Conservation (phyloP, 2,888 invertebrate genomes). For the Cordilura impudica region DNA sequence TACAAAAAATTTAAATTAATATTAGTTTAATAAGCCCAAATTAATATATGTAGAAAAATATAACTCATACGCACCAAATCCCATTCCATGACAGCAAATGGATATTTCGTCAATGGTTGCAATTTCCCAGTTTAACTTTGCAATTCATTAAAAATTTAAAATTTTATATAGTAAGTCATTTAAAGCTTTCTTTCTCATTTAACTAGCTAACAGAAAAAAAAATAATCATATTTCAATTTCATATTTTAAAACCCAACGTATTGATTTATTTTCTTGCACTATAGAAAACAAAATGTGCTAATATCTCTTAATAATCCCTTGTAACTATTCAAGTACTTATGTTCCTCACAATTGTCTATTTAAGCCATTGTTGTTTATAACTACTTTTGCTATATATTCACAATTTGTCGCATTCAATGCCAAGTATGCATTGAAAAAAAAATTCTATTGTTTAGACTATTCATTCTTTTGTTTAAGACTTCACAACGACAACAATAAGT, state of each 20-base stretch:
- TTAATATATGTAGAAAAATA: too few relatives aligned
- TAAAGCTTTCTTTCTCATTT: too few relatives aligned
- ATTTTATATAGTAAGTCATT: too few relatives aligned
- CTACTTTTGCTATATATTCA: conserved; percentile 7
- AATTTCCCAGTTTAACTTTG: too few relatives aligned
- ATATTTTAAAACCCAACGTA: not conserved
- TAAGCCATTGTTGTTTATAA: conserved; percentile 40
- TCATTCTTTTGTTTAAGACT: conserved; percentile 20
- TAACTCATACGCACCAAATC: too few relatives aligned
- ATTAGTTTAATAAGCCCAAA: too few relatives aligned
- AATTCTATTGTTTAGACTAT: conserved; percentile 45
- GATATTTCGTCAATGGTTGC: too few relatives aligned
- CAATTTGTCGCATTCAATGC: conserved; percentile 36
- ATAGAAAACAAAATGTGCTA: conserved; percentile 15
- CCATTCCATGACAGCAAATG: too few relatives aligned
- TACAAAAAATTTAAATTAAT: too few relatives aligned
- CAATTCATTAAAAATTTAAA: too few relatives aligned
- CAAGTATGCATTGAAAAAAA: conserved; percentile 22
- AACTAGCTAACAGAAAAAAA: too few relatives aligned
- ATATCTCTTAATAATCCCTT: conserved; percentile 19
- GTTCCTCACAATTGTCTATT: conserved; percentile 45
- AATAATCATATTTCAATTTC: too few relatives aligned
- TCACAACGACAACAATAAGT: conserved; percentile 37
- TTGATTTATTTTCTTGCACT: not conserved
- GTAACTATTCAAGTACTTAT: not conserved